Percentiles rank a stretch among this genome's conserved stretches.
phyloP scores from a whole-genome alignment of 2,797 vertebrate genomes.

The Allobates femoralis region DNA sequence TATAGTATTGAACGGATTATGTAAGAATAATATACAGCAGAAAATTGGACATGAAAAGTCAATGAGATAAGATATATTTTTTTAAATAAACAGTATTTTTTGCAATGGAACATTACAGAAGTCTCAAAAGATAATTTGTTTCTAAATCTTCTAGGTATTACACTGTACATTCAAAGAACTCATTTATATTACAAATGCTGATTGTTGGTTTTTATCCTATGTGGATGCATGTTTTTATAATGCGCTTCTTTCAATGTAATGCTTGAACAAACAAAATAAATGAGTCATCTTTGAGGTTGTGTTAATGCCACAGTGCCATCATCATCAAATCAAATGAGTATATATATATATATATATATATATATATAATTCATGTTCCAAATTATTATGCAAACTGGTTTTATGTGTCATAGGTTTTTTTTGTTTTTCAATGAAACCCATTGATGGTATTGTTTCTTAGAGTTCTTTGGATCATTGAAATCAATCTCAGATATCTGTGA shows the following conservation, averaged over 20 bases:
- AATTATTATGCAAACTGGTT: too few relatives aligned
- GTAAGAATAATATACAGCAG: neutral
- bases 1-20: too few relatives aligned
- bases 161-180: neutral
- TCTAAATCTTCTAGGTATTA: neutral
- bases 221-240: slow-evolving; percentile 34
- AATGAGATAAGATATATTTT: neutral
- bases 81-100: neutral
- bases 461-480: too few relatives aligned
- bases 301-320: neutral
- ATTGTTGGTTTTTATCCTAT: neutral
- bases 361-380: too few relatives aligned
- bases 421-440: too few relatives aligned
- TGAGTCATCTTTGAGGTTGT: slow-evolving; percentile 10
- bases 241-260: slow-evolving; percentile 33
- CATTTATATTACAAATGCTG: neutral
- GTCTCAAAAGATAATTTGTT: neutral
- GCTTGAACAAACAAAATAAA: slow-evolving; percentile 54
- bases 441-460: too few relatives aligned
- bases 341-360: too few relatives aligned
- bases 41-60: neutral
- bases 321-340: neutral
- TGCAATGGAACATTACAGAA: neutral
- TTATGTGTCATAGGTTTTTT: too few relatives aligned
- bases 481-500: too few relatives aligned